Percentiles rank a stretch among this genome's conserved stretches.
These are phyloP conservation scores for Antennarius maculatus DNA, from an alignment of 2,797 vertebrate genomes.

Conservation along the genomic window DNA sequence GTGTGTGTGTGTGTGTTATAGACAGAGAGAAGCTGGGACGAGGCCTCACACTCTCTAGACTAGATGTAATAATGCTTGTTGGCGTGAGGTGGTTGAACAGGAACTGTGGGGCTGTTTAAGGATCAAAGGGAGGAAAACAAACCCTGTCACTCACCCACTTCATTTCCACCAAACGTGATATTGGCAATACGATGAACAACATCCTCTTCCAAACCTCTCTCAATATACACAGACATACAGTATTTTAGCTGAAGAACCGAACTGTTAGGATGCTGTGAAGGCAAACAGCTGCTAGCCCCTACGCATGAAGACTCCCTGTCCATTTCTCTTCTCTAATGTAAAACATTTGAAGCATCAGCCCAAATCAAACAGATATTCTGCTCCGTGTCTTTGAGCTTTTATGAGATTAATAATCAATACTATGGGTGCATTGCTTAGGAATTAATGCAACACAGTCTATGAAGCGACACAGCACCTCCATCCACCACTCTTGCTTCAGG, in stretches of 20 bases:
- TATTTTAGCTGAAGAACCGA: neutral
- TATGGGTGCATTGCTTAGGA: too few species aligned
- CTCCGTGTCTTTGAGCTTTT: too few species aligned
- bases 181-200: conserved; percentile 58
- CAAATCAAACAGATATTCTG: too few species aligned
- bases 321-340: too few species aligned
- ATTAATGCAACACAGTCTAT: too few species aligned
- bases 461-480: too few species aligned
- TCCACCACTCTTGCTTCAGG: too few species aligned
- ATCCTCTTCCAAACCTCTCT: conserved; percentile 47
- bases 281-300: too few species aligned
- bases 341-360: too few species aligned
- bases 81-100: conserved; percentile 27
- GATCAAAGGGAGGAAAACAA: conserved; percentile 61
- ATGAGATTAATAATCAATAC: too few species aligned
- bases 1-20: conserved; percentile 1
- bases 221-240: neutral
- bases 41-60: neutral
- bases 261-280: conserved; percentile 4
- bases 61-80: neutral
- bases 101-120: conserved; percentile 57
- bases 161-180: conserved; percentile 62
- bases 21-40: neutral
- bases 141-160: conserved; percentile 62
- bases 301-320: too few species aligned